Percentiles rank a stretch among this genome's conserved stretches.
These are phyloP conservation scores for Chanos chanos DNA, from an alignment of 2,797 vertebrate species.

Conservation along the genomic window DNA sequence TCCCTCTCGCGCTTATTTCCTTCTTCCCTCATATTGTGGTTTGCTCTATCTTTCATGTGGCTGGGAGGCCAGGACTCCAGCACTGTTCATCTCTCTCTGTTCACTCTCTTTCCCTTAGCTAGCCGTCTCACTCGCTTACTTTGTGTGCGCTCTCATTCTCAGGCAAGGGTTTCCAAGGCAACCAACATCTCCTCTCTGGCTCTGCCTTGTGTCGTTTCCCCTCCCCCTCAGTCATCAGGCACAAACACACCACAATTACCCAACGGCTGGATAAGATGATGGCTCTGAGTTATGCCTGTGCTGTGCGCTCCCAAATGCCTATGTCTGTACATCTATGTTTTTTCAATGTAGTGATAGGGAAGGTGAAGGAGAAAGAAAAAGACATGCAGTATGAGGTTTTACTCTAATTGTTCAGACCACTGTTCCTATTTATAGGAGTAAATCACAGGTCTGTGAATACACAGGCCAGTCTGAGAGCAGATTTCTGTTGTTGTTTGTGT, in stretches of 20 bases:
- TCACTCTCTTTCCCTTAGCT: constrained; percentile 41
- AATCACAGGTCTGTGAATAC: too few species aligned
- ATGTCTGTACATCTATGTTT: constrained; percentile 23
- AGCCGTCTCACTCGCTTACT: constrained; percentile 47
- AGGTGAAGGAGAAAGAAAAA: too few species aligned
- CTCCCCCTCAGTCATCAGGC: constrained; percentile 65
- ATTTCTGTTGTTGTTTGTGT: too few species aligned
- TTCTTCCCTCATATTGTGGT: constrained; percentile 36
- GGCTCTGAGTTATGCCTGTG: constrained; percentile 42
- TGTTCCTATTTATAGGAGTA: too few species aligned
- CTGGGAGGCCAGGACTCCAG: too few species aligned
- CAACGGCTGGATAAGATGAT: constrained; percentile 42
- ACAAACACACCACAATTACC: constrained; percentile 48
- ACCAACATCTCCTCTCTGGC: constrained; percentile 73
- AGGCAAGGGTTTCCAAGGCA: constrained; percentile 75
- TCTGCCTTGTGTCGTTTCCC: constrained; percentile 64
- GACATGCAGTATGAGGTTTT: too few species aligned
- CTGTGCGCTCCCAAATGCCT: constrained; percentile 16
- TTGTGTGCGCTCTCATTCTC: constrained; percentile 55
- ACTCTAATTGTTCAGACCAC: too few species aligned
- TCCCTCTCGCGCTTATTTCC: constrained; percentile 29
- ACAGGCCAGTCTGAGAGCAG: too few species aligned
- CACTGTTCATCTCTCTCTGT: constrained; percentile 23
- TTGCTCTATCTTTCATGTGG: constrained; percentile 31
- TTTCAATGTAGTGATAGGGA: too few species aligned